phyloP scores from a whole-genome alignment of 2,797 vertebrate genomes.

The Lophius americanus region DNA sequence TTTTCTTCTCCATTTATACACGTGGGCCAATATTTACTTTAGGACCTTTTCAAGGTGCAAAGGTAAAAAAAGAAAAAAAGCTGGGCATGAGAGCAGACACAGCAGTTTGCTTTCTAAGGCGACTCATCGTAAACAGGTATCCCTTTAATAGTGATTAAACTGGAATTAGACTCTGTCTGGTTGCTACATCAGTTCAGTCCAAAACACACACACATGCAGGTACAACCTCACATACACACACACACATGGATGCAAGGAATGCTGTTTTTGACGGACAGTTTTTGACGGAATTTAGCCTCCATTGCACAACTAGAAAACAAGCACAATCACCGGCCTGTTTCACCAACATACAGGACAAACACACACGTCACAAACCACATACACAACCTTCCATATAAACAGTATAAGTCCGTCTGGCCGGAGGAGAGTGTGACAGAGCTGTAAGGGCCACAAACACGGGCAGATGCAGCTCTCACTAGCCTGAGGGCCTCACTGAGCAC shows the following conservation, averaged over 20 bases:
- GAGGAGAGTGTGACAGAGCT: conserved; percentile 57
- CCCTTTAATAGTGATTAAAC: conserved; percentile 64
- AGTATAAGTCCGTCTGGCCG: conserved; percentile 40
- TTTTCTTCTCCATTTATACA: not conserved
- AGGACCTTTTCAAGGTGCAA: too few species aligned
- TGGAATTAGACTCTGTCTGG: conserved; percentile 54
- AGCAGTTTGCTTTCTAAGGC: conserved; percentile 37
- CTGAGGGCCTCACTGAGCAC: conserved; percentile 57
- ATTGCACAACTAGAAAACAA: conserved; percentile 4
- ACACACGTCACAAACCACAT: not conserved
- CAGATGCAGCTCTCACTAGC: conserved; percentile 59
- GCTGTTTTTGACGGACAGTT: not conserved
- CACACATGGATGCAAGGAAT: not conserved
- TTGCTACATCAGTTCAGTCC: conserved; percentile 30
- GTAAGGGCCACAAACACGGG: conserved; percentile 55
- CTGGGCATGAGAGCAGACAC: conserved; percentile 15
- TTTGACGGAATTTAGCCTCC: not conserved
- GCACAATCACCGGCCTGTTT: conserved; percentile 8
- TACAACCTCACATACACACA: not conserved
- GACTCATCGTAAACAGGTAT: conserved; percentile 49
- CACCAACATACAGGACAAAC: conserved; percentile 15
- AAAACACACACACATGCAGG: not conserved
- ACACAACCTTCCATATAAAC: conserved; percentile 32
- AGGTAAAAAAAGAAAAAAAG: not conserved
- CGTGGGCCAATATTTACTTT: too few species aligned